These are phyloP conservation scores for Novumbra hubbsi DNA, from an alignment of 2,797 vertebrate species.

Conservation along the genomic window DNA sequence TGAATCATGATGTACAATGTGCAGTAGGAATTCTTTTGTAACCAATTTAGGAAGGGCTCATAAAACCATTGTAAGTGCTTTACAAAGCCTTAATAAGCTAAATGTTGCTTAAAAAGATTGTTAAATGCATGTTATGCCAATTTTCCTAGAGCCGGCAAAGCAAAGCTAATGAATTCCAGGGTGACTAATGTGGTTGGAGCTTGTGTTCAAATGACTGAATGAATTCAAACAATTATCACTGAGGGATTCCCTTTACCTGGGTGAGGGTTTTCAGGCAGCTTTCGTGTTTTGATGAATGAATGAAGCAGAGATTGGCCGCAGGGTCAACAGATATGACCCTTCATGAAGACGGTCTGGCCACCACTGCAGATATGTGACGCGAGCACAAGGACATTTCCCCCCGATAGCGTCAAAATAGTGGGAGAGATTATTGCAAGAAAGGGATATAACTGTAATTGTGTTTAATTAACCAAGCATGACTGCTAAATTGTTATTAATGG, in stretches of 20 bases:
- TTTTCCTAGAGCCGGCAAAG: no score
- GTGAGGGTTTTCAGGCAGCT: neutral
- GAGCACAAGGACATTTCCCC: neutral
- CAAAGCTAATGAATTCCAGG: no score
- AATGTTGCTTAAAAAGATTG: no score
- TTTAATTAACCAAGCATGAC: neutral
- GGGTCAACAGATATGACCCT: neutral
- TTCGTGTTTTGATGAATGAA: neutral
- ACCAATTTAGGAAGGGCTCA: no score
- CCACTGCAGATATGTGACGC: neutral
- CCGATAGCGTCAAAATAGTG: neutral
- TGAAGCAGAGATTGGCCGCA: neutral
- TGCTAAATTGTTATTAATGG: neutral
- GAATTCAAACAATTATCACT: no score
- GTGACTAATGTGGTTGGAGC: no score
- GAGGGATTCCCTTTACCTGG: neutral
- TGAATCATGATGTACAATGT: no score
- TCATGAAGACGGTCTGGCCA: neutral
- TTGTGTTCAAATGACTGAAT: no score
- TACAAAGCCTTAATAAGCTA: no score
- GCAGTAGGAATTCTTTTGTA: no score
- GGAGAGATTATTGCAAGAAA: neutral
- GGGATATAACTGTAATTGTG: neutral
- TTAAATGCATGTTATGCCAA: no score
- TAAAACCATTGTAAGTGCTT: no score